phyloP scores from a whole-genome alignment of 2,113 vertebrate species.

The Megalops atlanticus region DNA sequence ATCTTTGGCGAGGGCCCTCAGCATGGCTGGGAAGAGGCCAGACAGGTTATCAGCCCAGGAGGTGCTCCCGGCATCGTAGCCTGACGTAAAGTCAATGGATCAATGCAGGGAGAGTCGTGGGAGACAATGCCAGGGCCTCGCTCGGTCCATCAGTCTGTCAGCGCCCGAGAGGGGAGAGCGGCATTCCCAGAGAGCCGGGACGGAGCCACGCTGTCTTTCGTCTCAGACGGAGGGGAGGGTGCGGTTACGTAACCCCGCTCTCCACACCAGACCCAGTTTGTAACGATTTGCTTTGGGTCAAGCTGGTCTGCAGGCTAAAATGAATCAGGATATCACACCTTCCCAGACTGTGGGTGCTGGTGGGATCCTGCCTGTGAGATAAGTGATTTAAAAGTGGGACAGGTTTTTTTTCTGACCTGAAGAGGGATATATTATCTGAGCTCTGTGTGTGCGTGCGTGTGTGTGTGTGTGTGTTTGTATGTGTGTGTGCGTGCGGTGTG shows the following conservation, averaged over 20 bases:
- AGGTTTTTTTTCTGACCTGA: not conserved
- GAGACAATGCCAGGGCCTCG: constrained; percentile 10
- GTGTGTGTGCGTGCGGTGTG: constrained; percentile 7
- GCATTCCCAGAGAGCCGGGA: constrained; percentile 26
- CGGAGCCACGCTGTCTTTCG: not conserved
- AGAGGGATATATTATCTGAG: not conserved
- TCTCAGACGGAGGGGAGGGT: constrained; percentile 21
- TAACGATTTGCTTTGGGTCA: constrained; percentile 39
- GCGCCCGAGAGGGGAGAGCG: constrained; percentile 34
- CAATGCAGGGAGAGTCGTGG: constrained; percentile 19
- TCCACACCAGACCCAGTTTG: constrained; percentile 21
- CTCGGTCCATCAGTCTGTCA: constrained; percentile 22
- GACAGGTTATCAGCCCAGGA: constrained; percentile 13
- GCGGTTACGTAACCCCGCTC: constrained; percentile 36
- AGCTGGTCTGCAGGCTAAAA: constrained; percentile 28
- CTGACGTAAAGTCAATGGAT: constrained; percentile 46
- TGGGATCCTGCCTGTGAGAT: not conserved
- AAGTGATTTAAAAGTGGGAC: not conserved
- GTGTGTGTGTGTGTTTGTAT: constrained; percentile 25
- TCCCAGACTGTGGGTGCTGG: constrained; percentile 37
- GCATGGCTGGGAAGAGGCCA: constrained; percentile 4
- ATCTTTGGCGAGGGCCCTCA: not conserved
- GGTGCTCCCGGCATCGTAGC: constrained; percentile 35
- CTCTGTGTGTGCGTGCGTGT: constrained; percentile 18
- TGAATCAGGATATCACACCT: constrained; percentile 33